phyloP scores from a whole-genome alignment of 2,888 invertebrate genomes.

The Andrena camellia region DNA sequence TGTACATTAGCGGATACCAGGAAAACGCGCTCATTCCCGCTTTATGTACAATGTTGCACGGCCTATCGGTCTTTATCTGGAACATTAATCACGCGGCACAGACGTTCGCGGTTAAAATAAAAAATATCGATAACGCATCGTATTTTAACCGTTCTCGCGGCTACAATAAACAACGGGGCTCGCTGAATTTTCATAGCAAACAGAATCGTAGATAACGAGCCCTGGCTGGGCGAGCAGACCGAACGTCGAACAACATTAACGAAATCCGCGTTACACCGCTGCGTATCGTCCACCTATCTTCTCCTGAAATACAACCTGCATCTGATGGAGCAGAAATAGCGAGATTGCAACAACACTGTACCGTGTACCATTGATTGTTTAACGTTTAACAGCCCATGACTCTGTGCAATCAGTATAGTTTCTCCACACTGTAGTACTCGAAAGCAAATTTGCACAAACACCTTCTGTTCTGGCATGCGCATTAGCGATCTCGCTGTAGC shows the following conservation, averaged over 20 bases:
- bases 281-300: constrained; percentile 28
- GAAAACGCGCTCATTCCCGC: constrained; percentile 20
- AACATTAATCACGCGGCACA: constrained; percentile 45
- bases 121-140: constrained; percentile 48
- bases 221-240: constrained; percentile 7
- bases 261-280: constrained; percentile 28
- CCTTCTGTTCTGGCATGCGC: no score
- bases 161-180: constrained; percentile 42
- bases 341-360: no score
- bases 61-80: constrained; percentile 40
- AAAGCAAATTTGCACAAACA: no score
- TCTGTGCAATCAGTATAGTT: no score
- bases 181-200: constrained; percentile 57
- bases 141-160: constrained; percentile 26
- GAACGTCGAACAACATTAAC: constrained; percentile 41
- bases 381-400: no score
- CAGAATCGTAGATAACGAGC: constrained; percentile 42
- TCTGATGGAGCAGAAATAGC: no score
- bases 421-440: no score
- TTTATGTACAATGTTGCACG: constrained; percentile 11
- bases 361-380: no score
- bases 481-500: no score
- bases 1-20: constrained; percentile 6
- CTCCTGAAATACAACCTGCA: not conserved
- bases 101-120: constrained; percentile 42